A percentile compares a stretch with the other conserved stretches of the same genome.
Conservation (phyloP, 2,797 vertebrate genomes). For the Gymnoscopelus braueri region DNA sequence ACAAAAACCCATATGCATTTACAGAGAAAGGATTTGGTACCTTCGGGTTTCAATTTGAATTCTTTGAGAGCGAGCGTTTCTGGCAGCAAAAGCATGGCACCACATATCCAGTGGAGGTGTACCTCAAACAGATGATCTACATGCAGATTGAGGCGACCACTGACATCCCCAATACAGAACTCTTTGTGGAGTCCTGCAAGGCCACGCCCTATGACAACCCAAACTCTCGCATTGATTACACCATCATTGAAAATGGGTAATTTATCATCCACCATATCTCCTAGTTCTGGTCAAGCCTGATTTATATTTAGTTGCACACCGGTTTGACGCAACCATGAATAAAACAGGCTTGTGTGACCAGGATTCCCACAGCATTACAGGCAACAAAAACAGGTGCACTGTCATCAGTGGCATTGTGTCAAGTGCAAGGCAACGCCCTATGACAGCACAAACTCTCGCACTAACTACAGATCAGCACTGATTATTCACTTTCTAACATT, state of each 20-base stretch:
- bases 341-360: no score
- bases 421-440: no score
- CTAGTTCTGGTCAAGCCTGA: neutral
- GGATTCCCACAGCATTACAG: no score
- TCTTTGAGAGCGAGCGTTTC: constrained; percentile 51
- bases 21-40: constrained; percentile 56
- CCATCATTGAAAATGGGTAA: constrained; percentile 65
- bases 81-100: neutral
- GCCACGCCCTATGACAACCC: constrained; percentile 66
- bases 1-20: constrained; percentile 50
- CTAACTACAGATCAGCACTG: no score
- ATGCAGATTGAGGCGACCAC: constrained; percentile 62
- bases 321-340: no score
- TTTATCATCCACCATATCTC: neutral
- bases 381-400: no score
- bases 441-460: no score
- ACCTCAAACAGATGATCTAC: constrained; percentile 58
- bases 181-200: constrained; percentile 72
- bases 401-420: no score
- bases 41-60: constrained; percentile 65
- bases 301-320: neutral
- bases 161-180: constrained; percentile 48
- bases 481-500: no score
- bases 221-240: constrained; percentile 53
- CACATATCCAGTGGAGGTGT: constrained; percentile 60